These are phyloP conservation scores for Telenomus remus DNA, from an alignment of 1,140 invertebrate species.

Conservation along the genomic window DNA sequence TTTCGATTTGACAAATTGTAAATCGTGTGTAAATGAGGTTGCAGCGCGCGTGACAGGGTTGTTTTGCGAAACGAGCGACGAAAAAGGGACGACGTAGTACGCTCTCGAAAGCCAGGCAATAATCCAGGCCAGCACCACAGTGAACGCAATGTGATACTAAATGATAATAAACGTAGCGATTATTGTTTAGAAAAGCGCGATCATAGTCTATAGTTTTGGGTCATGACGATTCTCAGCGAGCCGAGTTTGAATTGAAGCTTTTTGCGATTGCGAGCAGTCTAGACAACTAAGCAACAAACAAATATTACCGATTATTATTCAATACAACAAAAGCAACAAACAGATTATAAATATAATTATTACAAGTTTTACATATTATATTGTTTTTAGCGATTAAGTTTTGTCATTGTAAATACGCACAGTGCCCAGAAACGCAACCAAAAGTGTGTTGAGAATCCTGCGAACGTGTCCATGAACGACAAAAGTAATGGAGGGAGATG, in stretches of 20 bases:
- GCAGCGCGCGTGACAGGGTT: conserved; percentile 39
- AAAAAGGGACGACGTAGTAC: conserved; percentile 57
- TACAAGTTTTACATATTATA: conserved; percentile 43
- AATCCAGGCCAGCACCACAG: conserved; percentile 71
- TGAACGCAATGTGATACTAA: conserved; percentile 77
- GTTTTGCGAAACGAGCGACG: conserved; percentile 27
- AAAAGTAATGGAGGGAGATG: not conserved
- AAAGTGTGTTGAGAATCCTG: conserved; percentile 19
- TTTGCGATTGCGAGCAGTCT: conserved; percentile 54
- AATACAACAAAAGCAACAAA: no score
- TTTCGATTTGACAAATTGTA: conserved; percentile 30
- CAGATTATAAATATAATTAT: conserved; percentile 17
- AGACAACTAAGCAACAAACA: conserved; percentile 46
- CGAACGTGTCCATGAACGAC: conserved; percentile 27
- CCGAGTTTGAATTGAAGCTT: conserved; percentile 52
- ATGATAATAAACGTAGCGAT: conserved; percentile 75
- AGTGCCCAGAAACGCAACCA: conserved; percentile 40
- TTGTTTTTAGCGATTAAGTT: conserved; percentile 58
- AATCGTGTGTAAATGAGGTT: conserved; percentile 31
- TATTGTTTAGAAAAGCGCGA: conserved; percentile 69
- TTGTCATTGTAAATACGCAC: conserved; percentile 56
- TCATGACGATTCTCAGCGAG: conserved; percentile 58
- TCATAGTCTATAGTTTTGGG: conserved; percentile 56
- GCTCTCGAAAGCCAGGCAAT: conserved; percentile 69
- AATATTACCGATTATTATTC: conserved; percentile 43